Evolutionary conservation across 2,113 vertebrate genomes (phyloP).

Genomic region (Phylloscopus trochilus): DNA sequence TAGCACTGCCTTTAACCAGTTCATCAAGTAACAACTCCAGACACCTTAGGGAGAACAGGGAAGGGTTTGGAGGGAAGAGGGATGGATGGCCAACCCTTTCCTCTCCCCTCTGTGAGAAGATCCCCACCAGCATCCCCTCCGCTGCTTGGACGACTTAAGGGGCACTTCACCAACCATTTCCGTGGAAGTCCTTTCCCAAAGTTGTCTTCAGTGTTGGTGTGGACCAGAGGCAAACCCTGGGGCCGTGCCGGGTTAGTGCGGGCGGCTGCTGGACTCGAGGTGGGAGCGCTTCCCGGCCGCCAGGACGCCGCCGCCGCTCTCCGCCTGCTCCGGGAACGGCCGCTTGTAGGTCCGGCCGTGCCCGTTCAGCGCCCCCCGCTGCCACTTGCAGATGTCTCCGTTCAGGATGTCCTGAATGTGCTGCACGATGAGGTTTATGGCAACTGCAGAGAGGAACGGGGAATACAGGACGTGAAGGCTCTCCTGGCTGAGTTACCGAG

Average conservation of each 20-base stretch:
- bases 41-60: not conserved
- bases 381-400: conserved; percentile 93
- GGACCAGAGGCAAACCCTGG: not conserved
- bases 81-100: not conserved
- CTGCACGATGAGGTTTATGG: conserved; percentile 98
- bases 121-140: not conserved
- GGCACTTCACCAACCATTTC: conserved; percentile 7
- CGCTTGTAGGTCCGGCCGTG: conserved; percentile 81
- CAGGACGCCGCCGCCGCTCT: conserved; percentile 57
- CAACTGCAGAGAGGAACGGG: conserved; percentile 72
- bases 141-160: not conserved
- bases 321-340: conserved; percentile 74
- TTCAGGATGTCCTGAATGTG: conserved; percentile 98
- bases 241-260: conserved; percentile 70
- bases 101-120: not conserved
- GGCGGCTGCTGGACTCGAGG: conserved; percentile 92
- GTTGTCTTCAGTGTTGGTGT: not conserved
- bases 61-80: not conserved
- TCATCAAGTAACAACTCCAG: not conserved
- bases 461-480: not conserved
- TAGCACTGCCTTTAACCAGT: not conserved
- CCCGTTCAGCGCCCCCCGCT: conserved; percentile 76
- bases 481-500: not conserved
- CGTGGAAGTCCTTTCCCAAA: not conserved
- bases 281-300: conserved; percentile 80